These are phyloP conservation scores for Drosophila eohydei DNA, from an alignment of 2,888 invertebrate species.

Conservation along the genomic window DNA sequence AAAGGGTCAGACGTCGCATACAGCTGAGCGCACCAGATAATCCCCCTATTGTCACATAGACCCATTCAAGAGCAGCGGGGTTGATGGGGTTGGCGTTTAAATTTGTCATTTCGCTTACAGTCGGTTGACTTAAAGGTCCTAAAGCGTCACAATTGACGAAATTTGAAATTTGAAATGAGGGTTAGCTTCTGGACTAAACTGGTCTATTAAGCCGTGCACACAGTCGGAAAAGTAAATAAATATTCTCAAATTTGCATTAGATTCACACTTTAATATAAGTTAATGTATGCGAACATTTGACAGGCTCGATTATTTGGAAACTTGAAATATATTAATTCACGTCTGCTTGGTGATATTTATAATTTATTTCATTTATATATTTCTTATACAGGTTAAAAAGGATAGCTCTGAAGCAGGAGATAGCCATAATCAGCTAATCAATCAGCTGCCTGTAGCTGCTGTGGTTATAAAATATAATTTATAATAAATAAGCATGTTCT, in stretches of 20 bases:
- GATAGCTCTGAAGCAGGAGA: too few species aligned
- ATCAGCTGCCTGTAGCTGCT: background rate
- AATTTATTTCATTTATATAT: too few species aligned
- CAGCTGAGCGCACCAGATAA: slow-evolving; percentile 43
- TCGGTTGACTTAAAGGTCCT: slow-evolving; percentile 18
- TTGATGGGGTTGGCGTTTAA: slow-evolving; percentile 20
- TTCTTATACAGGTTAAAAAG: too few species aligned
- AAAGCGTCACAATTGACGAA: slow-evolving; percentile 11
- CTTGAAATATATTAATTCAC: too few species aligned
- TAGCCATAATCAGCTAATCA: too few species aligned
- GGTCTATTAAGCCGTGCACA: slow-evolving; percentile 1
- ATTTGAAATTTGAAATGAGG: slow-evolving; percentile 14
- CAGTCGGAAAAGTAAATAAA: slow-evolving; percentile 10
- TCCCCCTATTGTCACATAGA: slow-evolving; percentile 37
- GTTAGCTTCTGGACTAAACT: background rate
- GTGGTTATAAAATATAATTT: background rate
- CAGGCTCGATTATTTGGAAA: too few species aligned
- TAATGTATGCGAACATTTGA: background rate
- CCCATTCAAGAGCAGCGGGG: background rate
- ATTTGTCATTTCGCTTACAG: slow-evolving; percentile 28
- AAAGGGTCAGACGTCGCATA: slow-evolving; percentile 48
- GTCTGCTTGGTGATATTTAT: too few species aligned
- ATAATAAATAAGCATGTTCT: too few species aligned
- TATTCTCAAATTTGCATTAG: background rate
- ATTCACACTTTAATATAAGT: background rate